These are phyloP conservation scores for Teinopalpus imperialis DNA, from an alignment of 2,888 invertebrate genomes.

Conservation along the genomic window DNA sequence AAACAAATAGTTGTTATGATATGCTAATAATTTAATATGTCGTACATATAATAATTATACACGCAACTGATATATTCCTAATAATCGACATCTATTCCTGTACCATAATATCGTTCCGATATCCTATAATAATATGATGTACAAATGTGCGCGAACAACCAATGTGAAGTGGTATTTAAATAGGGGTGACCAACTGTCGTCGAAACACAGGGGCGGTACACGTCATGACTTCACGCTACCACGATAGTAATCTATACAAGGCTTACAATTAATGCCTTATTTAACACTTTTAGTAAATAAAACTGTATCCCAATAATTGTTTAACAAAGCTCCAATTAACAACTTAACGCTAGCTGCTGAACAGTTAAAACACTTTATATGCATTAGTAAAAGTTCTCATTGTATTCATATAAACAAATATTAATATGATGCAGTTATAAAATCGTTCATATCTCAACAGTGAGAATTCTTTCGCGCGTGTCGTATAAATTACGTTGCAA, in stretches of 20 bases:
- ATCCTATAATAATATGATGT: constrained; percentile 56
- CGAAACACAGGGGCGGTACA: constrained; percentile 68
- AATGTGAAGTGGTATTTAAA: constrained; percentile 78
- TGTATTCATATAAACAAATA: background rate
- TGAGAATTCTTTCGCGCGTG: constrained; percentile 10
- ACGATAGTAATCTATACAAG: constrained; percentile 76
- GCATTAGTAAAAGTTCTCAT: too few species aligned
- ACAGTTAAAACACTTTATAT: too few species aligned
- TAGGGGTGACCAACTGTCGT: constrained; percentile 80
- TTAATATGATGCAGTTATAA: constrained; percentile 1
- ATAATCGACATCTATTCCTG: background rate
- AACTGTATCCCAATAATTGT: constrained; percentile 27
- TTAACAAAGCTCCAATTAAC: background rate
- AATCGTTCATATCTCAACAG: background rate
- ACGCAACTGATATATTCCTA: too few species aligned
- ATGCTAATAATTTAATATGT: too few species aligned
- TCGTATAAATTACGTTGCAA: constrained; percentile 9
- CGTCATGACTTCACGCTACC: constrained; percentile 71
- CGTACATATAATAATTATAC: too few species aligned
- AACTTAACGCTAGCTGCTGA: too few species aligned
- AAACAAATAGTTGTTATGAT: too few species aligned
- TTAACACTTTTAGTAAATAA: constrained; percentile 58
- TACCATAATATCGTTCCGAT: constrained; percentile 39
- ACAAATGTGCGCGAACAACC: constrained; percentile 74
- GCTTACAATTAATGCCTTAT: constrained; percentile 71